A percentile compares a stretch with the other conserved stretches of the same genome.
Conservation (phyloP, 2,888 invertebrate genomes). For the Philopedon plagiatum region DNA sequence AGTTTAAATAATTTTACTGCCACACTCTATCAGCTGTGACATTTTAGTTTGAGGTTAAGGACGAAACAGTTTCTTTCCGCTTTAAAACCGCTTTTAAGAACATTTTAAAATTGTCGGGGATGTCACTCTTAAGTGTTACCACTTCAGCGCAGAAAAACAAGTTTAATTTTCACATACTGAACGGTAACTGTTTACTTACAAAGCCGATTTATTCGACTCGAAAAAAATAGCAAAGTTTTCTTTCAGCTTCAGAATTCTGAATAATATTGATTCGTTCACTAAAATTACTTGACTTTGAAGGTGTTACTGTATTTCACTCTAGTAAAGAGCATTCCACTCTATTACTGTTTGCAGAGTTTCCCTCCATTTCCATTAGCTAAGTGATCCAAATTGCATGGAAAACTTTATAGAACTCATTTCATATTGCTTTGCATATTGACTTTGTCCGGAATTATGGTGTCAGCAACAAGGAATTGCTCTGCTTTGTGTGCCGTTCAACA, state of each 20-base stretch:
- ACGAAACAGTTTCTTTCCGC: no score
- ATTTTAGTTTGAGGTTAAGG: no score
- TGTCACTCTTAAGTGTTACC: no score
- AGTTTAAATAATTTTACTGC: no score
- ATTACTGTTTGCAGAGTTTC: constrained; percentile 39
- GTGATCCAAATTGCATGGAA: constrained; percentile 24
- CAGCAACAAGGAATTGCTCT: not conserved
- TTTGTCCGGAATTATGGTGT: not conserved
- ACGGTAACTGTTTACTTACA: no score
- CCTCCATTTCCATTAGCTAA: constrained; percentile 43
- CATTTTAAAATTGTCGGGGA: no score
- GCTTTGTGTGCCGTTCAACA: not conserved
- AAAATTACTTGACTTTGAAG: not conserved
- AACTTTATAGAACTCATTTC: constrained; percentile 38
- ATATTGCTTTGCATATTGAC: constrained; percentile 42
- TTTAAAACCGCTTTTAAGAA: no score
- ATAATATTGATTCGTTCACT: not conserved
- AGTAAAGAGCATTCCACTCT: constrained; percentile 12
- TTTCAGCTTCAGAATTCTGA: not conserved
- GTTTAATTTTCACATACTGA: no score
- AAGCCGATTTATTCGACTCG: no score
- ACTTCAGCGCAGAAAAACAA: no score
- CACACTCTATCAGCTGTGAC: no score
- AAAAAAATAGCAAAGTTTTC: no score
- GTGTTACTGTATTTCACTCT: not conserved